Base-by-base conservation (phyloP, 2,888 invertebrate genomes). In the Cryptus armator region DNA sequence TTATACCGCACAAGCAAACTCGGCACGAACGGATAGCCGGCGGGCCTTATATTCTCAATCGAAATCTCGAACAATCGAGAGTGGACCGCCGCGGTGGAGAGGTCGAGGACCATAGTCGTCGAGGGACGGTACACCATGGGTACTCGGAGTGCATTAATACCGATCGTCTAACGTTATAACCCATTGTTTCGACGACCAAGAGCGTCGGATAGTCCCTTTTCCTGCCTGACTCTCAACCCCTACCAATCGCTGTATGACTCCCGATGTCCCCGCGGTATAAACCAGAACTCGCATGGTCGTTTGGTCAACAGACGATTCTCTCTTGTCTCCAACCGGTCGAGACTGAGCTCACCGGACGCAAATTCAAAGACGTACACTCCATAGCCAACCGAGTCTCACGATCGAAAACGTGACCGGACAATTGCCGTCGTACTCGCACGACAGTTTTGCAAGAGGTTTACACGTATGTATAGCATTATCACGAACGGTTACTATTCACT, bases 371-470 rank as follows among this genome's bases (percentile, higher is more conserved):
- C 43, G 62, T 81, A 67, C 48, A 66, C 75, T 48, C 66, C 67
- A 59, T 64, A 37, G 37, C 37, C 37, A 37, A 7, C 37, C 75
- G 82, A 83, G 88, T 90, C 89, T 84, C 90, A 90, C 90, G 90
- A 88, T 85, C 87, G 86, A 70, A 88, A 88, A 87, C 90, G 90
- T 90, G 90, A 90, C 89, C 81, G 86, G 86, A 74, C 84, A 89
- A 90, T 90, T 87, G 87, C 87, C 89, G 87, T 74, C 67, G 62
- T 53, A 53, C 24, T 78, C 53, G 74, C 74, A 78, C 78, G 78
- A 81, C 81, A 75, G 53, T 74, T 74, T 74, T 56, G 56, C 64
- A 16, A 62, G 48, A 53, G 71, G 19, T 29, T 64, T 46, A 51
- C 67, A 51, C 62, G 24, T 51, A 51, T 56, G 37, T 71, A 44